Evolutionary conservation across 53 echinoderm and acorn worm species (phyloP).

Genomic region (Paelopatides confundens): DNA sequence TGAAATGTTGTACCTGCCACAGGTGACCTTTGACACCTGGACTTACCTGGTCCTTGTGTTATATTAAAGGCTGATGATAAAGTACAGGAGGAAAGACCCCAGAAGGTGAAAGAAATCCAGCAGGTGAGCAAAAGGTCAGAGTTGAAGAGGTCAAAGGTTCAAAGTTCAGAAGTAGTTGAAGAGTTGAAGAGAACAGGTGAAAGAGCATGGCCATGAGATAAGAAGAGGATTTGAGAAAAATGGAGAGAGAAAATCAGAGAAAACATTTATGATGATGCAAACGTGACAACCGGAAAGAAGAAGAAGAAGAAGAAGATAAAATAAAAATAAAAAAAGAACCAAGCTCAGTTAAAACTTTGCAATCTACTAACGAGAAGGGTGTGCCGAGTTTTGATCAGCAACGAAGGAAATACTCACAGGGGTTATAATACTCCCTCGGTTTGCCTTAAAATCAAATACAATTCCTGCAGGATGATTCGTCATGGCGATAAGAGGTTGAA

Average conservation of each 20-base stretch:
- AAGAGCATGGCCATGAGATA: constrained; percentile 55
- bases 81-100: constrained; percentile 75
- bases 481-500: not conserved
- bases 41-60: constrained; percentile 81
- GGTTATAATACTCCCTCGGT: not conserved
- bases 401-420: constrained; percentile 27
- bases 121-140: constrained; percentile 52
- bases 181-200: constrained; percentile 53
- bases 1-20: not conserved
- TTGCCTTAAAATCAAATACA: too few species aligned
- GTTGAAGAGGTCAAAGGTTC: constrained; percentile 46
- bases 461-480: too few species aligned
- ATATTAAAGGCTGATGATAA: constrained; percentile 93
- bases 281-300: not conserved
- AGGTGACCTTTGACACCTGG: constrained; percentile 25
- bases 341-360: not conserved
- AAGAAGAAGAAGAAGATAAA: not conserved
- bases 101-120: constrained; percentile 76
- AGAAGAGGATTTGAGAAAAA: constrained; percentile 18
- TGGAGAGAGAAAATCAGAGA: constrained; percentile 42
- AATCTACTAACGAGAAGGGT: not conserved
- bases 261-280: constrained; percentile 45
- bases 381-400: not conserved
- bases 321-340: not conserved
- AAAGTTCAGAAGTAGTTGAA: constrained; percentile 44